Conservation (phyloP, 1,140 invertebrate genomes). For the Tenebrio molitor region DNA sequence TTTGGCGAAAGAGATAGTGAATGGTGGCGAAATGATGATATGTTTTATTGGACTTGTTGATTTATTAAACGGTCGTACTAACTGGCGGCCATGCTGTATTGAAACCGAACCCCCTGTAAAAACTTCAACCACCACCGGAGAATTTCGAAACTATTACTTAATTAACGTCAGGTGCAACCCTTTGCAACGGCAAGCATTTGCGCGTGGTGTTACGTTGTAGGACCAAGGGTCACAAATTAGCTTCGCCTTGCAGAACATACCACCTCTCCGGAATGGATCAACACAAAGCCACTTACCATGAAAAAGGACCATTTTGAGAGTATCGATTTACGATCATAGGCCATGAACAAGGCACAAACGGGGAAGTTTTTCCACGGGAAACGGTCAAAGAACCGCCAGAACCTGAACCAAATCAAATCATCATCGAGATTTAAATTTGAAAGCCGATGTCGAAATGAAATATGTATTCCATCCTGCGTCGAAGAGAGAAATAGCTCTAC, state of each 20-base stretch:
- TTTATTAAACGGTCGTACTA: constrained; percentile 10
- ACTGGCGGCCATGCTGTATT: neutral
- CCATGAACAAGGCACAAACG: neutral
- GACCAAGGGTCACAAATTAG: too few relatives aligned
- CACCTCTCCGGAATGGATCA: too few relatives aligned
- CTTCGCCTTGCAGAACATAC: neutral
- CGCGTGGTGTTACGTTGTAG: too few relatives aligned
- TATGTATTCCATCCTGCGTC: constrained; percentile 18
- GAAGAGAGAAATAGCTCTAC: constrained; percentile 7
- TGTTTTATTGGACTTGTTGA: constrained; percentile 16
- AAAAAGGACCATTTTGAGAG: too few relatives aligned
- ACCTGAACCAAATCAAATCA: constrained; percentile 16
- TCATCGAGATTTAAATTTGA: constrained; percentile 39
- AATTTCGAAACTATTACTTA: constrained; percentile 15
- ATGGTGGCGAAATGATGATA: constrained; percentile 11
- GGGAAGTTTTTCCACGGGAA: constrained; percentile 5
- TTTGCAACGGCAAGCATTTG: constrained; percentile 2
- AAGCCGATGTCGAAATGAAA: constrained; percentile 14
- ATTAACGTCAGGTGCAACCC: constrained; percentile 14
- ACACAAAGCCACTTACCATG: too few relatives aligned
- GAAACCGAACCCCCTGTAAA: constrained; percentile 3
- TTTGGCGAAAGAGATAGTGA: constrained; percentile 42
- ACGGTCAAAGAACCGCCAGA: neutral
- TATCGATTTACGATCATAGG: neutral
- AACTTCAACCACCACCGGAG: constrained; percentile 5